Evolutionary conservation across 2,113 vertebrate species (phyloP), one percentile per base, ranked within the genome.

Genomic region (Uropsilus gracilis): DNA sequence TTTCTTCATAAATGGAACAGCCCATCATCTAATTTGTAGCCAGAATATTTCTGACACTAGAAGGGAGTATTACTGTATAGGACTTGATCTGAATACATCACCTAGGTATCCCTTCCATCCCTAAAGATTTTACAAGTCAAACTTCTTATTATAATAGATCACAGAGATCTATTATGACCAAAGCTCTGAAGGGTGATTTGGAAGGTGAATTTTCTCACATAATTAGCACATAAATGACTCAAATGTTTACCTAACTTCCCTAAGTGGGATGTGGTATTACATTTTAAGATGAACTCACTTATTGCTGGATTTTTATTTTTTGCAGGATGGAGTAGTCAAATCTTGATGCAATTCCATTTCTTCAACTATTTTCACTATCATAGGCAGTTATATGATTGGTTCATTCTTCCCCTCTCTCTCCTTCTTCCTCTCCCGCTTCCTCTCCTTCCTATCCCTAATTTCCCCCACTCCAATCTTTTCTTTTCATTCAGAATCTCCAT

Each of bases 261-360:
- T 48, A 78, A n/a, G 1, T 71, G 28, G 73, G 3, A 64, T 66
- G 18, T 57, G 22, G 48, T 55, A n/a, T 34, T 83, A 61, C 20
- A 80, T 64, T 8, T 28, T 77, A 28, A 86, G 7, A 46, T 39
- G 16, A n/a, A 86, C 68, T 80, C n/a, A 73, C 4, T 22, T 68
- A 48, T 8, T 48, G 5, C 22, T n/a, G n/a, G n/a, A n/a, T n/a
- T n/a, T n/a, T n/a, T n/a, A n/a, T 64, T 86, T 61, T 61, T n/a
- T 57, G 9, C 64, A 96, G n/a, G n/a, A n/a, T n/a, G n/a, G n/a
- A n/a, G 50, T 69, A 95, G 16, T 14, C 17, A 72, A 73, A 81
- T 57, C 7, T 50, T 81, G 2, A 20, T 75, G 4, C 68, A 48
- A 72, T 18, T 75, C 94, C 72, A 1, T 75, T 48, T 61, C 34